These are phyloP conservation scores for Hycleus cichorii DNA, from an alignment of 1,140 invertebrate species.

Conservation along the genomic window DNA sequence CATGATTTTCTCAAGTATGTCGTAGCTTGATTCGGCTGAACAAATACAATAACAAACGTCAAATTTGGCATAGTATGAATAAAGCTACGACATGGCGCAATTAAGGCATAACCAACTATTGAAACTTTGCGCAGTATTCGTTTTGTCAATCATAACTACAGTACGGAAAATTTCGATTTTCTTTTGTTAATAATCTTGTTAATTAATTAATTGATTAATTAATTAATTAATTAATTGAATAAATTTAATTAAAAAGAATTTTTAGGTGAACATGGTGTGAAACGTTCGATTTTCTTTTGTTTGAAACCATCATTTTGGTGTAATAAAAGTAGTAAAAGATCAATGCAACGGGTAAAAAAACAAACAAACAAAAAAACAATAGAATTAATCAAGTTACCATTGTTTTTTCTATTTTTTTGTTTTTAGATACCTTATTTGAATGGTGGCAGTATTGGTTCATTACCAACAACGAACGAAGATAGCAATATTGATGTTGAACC, in stretches of 20 bases:
- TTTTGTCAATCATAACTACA: too few relatives aligned
- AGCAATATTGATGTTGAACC: conserved; percentile 60
- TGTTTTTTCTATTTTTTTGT: conserved; percentile 5
- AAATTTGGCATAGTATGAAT: too few relatives aligned
- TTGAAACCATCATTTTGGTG: conserved; percentile 64
- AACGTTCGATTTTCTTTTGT: conserved; percentile 63
- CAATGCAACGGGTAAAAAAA: conserved; percentile 40
- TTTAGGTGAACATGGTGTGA: conserved; percentile 65
- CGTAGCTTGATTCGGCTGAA: too few relatives aligned
- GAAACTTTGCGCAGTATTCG: too few relatives aligned
- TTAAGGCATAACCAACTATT: too few relatives aligned
- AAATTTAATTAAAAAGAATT: conserved; percentile 24
- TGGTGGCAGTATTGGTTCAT: conserved; percentile 48
- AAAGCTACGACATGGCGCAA: too few relatives aligned
- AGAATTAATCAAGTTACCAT: neutral
- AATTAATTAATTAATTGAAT: too few relatives aligned
- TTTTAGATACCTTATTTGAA: conserved; percentile 47
- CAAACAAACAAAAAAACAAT: neutral
- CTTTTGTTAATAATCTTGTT: too few relatives aligned
- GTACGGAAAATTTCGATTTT: too few relatives aligned
- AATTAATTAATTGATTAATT: too few relatives aligned
- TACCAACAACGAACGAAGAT: conserved; percentile 50
- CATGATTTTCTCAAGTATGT: too few relatives aligned
- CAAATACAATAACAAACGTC: too few relatives aligned
- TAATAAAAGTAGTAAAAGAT: conserved; percentile 36